phyloP scores from a whole-genome alignment of 2,888 invertebrate genomes.

The Labia minor region DNA sequence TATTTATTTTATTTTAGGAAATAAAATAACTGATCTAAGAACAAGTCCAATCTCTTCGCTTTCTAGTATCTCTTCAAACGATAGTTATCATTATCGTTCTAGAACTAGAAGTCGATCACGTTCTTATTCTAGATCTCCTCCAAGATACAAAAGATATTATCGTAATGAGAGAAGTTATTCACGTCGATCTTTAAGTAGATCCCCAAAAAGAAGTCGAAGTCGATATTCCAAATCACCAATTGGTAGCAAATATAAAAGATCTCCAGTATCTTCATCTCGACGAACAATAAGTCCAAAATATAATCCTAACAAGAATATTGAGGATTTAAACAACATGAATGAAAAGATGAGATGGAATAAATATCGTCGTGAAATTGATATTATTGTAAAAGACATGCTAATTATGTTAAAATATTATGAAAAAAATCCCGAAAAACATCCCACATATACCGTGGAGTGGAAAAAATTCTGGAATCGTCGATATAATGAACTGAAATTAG shows the following conservation, averaged over 20 bases:
- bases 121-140: background rate
- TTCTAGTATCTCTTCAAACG: background rate
- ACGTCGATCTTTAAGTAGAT: no score
- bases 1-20: conserved; percentile 3
- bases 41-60: background rate
- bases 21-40: background rate
- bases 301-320: no score
- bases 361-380: conserved; percentile 45
- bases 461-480: conserved; percentile 79
- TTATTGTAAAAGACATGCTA: conserved; percentile 29
- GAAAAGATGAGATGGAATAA: conserved; percentile 41
- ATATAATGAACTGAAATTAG: conserved; percentile 64
- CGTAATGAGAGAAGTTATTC: no score
- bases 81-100: background rate
- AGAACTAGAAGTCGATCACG: conserved; percentile 19
- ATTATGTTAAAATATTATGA: conserved; percentile 58
- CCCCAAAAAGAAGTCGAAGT: background rate
- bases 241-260: conserved; percentile 24
- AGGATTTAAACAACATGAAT: conserved; percentile 28
- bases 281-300: conserved; percentile 13
- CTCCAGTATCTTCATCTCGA: conserved; percentile 28
- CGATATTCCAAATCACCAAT: conserved; percentile 18
- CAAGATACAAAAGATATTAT: no score
- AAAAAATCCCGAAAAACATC: conserved; percentile 79
- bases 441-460: conserved; percentile 80